Base-by-base conservation (phyloP, 2,113 vertebrate species). In the Pipa parva region DNA sequence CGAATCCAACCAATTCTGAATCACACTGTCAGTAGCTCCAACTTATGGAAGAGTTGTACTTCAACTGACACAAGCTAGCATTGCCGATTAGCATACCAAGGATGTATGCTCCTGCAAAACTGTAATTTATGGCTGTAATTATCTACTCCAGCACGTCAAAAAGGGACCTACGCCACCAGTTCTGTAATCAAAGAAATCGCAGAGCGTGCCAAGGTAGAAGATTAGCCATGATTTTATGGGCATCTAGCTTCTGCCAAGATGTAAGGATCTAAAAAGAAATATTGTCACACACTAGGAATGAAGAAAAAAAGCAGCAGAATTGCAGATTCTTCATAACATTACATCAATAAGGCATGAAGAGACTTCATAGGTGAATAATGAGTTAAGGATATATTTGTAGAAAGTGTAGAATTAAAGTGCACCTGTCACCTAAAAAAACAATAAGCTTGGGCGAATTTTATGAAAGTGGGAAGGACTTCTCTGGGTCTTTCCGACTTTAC, bases 141-240 rank as follows among this genome's bases (percentile, higher is more conserved):
- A 66, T 66, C 63, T 58, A 66, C 57, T 66, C 20, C 24, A 17
- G 51, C 52, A 57, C 54, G 63, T 57, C 52, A 66, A 57, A 39
- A 66, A 59, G 31, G 56, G 5, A 10, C 21, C 63, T 31, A 36
- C 56, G 29, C 55, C 24, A 59, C 56, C 31, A 28, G 25, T 68
- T 68, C 65, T 60, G 65, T 68, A 68, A 68, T 68, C 65, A 68
- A 60, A 68, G 56, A 68, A 68, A 68, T 60, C 56, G 56, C 56
- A 59, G 45, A 60, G 45, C 46, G 29, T 68, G 65, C 56, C 56
- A 68, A 68, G 56, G 56, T 21, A 29, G 22, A 31, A 68, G 56
- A 68, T 68, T 60, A 68, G 46, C 65, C 24, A 22, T 68, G 65
- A 68, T 68, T 68, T 68, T 68, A 68, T 60, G 31, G 45, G 65